Percentiles rank a stretch among this genome's conserved stretches.
Conservation (phyloP, 1,140 invertebrate species). For the Aphidius ervi region DNA sequence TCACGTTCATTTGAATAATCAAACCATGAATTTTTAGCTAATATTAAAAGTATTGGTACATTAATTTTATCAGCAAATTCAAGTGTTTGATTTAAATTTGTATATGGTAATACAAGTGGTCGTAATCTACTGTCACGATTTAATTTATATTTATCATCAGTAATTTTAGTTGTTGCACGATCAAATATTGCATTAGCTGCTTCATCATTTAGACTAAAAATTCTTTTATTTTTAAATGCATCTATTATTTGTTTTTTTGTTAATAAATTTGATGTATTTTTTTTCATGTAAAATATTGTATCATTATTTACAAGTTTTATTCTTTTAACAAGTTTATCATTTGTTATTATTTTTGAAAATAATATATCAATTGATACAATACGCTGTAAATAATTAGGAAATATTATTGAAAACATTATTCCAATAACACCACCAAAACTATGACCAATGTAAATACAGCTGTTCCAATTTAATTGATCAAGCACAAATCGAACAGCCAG, state of each 20-base stretch:
- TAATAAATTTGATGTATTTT: conserved; percentile 40
- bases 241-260: conserved; percentile 54
- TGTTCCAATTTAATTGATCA: conserved; percentile 57
- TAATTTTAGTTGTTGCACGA: conserved; percentile 42
- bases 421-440: conserved; percentile 56
- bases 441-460: conserved; percentile 56
- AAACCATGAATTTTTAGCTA: conserved; percentile 29
- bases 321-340: conserved; percentile 33
- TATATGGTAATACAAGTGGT: conserved; percentile 13
- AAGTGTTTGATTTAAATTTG: conserved; percentile 24
- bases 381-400: not conserved
- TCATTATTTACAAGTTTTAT: conserved; percentile 34
- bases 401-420: conserved; percentile 35
- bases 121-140: conserved; percentile 44
- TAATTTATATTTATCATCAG: conserved; percentile 37
- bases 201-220: conserved; percentile 39
- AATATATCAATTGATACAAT: conserved; percentile 53
- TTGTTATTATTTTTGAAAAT: conserved; percentile 34
- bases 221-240: conserved; percentile 42
- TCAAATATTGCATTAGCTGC: conserved; percentile 53
- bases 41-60: conserved; percentile 37
- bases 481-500: conserved; percentile 53
- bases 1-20: conserved; percentile 37
- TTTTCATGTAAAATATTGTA: conserved; percentile 27
- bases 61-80: conserved; percentile 26